These are phyloP conservation scores for Callopanchax toddi DNA, from an alignment of 2,113 vertebrate species.

Conservation along the genomic window DNA sequence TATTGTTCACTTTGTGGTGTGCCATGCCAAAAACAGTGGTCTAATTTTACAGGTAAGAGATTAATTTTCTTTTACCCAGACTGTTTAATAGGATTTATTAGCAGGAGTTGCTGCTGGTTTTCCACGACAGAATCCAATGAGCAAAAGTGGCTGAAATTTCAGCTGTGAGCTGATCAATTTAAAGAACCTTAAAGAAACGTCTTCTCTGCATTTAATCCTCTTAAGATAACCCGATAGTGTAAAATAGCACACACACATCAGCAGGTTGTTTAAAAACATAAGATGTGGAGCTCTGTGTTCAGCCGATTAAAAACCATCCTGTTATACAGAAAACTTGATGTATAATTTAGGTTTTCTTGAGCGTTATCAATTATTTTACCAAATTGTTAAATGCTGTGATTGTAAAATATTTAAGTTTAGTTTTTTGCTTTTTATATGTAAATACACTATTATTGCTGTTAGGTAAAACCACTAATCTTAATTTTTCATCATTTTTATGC, in stretches of 20 bases:
- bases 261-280: too few relatives aligned
- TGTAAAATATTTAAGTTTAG: too few relatives aligned
- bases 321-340: too few relatives aligned
- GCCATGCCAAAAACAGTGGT: conserved; percentile 17
- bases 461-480: too few relatives aligned
- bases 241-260: neutral
- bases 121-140: conserved; percentile 7
- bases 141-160: conserved; percentile 2
- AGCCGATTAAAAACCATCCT: too few relatives aligned
- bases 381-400: too few relatives aligned
- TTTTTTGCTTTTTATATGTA: too few relatives aligned
- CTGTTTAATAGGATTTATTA: conserved; percentile 1
- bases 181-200: neutral
- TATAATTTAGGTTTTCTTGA: too few relatives aligned
- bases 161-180: conserved; percentile 1
- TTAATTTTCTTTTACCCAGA: neutral
- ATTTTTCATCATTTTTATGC: too few relatives aligned
- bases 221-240: neutral
- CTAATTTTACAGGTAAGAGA: conserved; percentile 14
- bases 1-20: conserved; percentile 18
- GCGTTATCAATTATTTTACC: too few relatives aligned
- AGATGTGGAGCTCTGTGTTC: too few relatives aligned
- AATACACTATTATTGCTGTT: too few relatives aligned
- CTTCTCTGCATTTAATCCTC: neutral
- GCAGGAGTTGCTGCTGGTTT: conserved; percentile 15